These are phyloP conservation scores for Brachypodius melanocephalos DNA, from an alignment of 2,113 vertebrate species.

Conservation along the genomic window DNA sequence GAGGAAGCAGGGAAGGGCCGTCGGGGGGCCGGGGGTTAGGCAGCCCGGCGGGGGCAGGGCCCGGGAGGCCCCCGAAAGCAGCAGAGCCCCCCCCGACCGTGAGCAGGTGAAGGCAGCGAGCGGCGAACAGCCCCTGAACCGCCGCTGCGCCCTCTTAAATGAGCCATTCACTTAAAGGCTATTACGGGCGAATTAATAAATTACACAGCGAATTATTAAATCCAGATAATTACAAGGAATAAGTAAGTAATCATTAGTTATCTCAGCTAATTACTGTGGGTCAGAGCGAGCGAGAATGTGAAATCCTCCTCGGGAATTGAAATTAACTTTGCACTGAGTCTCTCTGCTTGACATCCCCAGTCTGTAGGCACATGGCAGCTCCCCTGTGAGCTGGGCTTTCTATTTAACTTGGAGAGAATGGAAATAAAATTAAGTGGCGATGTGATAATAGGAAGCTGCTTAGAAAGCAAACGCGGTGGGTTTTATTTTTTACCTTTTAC, in stretches of 20 bases:
- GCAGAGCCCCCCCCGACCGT: conserved; percentile 38
- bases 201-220: conserved; percentile 99
- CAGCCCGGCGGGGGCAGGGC: neutral
- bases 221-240: conserved; percentile 97
- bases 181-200: conserved; percentile 99
- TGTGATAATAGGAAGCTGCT: conserved; percentile 74
- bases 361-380: conserved; percentile 78
- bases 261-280: conserved; percentile 99
- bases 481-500: conserved; percentile 60
- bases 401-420: conserved; percentile 83
- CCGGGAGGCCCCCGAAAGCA: neutral
- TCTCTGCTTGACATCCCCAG: conserved; percentile 81
- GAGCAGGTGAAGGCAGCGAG: conserved; percentile 74
- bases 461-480: conserved; percentile 66
- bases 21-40: neutral
- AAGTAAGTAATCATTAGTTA: conserved; percentile 99
- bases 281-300: conserved; percentile 87
- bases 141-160: conserved; percentile 77
- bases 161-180: conserved; percentile 91
- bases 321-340: conserved; percentile 90
- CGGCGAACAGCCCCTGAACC: conserved; percentile 66
- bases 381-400: conserved; percentile 77
- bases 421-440: conserved; percentile 79
- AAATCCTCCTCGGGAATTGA: conserved; percentile 92
- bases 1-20: neutral